Percentiles rank a stretch among this genome's conserved stretches.
Conservation (phyloP, 2,113 vertebrate species). For the Hippotragus niger region DNA sequence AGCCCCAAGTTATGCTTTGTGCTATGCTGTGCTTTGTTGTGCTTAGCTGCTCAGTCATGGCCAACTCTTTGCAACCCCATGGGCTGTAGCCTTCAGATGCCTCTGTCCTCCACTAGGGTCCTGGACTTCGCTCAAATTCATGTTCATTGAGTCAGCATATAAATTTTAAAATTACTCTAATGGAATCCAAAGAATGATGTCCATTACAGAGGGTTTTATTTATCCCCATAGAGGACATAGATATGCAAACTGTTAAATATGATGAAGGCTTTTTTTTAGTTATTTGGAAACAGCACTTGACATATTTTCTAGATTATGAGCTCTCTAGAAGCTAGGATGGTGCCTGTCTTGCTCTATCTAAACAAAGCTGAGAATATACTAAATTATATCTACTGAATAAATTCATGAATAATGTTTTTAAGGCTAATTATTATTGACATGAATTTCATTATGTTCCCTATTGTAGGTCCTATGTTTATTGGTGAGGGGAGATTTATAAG, state of each 20-base stretch:
- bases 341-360: not conserved
- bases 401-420: not conserved
- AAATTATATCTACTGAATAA: not conserved
- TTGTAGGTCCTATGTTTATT: not conserved
- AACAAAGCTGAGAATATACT: not conserved
- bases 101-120: not conserved
- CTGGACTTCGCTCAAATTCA: not conserved
- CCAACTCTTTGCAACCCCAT: not conserved
- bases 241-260: not conserved
- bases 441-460: not conserved
- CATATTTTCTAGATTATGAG: not conserved
- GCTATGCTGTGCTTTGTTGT: not conserved
- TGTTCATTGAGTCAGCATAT: not conserved
- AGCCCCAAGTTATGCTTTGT: not conserved
- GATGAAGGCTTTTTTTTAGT: not conserved
- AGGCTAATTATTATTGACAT: not conserved
- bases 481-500: not conserved
- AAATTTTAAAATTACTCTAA: not conserved
- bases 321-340: not conserved
- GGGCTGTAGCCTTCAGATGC: not conserved
- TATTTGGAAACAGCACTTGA: not conserved
- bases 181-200: not conserved
- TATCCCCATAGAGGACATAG: not conserved
- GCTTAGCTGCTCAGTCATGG: rapidly evolving
- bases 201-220: not conserved